Conservation (phyloP, 2,113 vertebrate genomes). For the Coptodon rendalli region DNA sequence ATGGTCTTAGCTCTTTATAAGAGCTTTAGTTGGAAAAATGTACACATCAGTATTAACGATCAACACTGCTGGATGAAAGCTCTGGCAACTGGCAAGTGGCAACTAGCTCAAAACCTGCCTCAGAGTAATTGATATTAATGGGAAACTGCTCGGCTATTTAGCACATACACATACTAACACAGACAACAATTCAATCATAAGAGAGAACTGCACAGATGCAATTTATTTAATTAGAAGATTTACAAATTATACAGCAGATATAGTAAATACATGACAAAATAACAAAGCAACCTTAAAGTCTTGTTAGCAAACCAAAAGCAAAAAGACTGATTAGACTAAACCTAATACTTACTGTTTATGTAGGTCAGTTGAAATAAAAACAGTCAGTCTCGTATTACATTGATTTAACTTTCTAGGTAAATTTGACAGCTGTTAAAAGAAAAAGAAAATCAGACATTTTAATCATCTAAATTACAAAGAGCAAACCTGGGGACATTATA, state of each 20-base stretch:
- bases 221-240: neutral
- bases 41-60: constrained; percentile 58
- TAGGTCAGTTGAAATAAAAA: neutral
- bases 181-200: neutral
- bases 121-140: constrained; percentile 53
- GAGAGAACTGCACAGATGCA: neutral
- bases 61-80: constrained; percentile 48
- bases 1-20: constrained; percentile 66
- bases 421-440: neutral
- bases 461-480: neutral
- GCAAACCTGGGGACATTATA: accelerated
- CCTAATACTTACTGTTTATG: neutral
- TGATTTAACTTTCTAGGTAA: neutral
- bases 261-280: neutral
- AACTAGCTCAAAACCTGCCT: constrained; percentile 36
- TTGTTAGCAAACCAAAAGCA: neutral
- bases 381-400: neutral
- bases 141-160: constrained; percentile 52
- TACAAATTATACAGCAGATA: neutral
- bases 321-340: neutral
- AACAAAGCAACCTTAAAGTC: neutral
- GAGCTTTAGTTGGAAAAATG: constrained; percentile 51
- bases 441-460: accelerated
- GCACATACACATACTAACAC: constrained; percentile 22
- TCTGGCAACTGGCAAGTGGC: constrained; percentile 10